Base-by-base conservation (phyloP, 2,113 vertebrate genomes). In the Chloebia gouldiae region DNA sequence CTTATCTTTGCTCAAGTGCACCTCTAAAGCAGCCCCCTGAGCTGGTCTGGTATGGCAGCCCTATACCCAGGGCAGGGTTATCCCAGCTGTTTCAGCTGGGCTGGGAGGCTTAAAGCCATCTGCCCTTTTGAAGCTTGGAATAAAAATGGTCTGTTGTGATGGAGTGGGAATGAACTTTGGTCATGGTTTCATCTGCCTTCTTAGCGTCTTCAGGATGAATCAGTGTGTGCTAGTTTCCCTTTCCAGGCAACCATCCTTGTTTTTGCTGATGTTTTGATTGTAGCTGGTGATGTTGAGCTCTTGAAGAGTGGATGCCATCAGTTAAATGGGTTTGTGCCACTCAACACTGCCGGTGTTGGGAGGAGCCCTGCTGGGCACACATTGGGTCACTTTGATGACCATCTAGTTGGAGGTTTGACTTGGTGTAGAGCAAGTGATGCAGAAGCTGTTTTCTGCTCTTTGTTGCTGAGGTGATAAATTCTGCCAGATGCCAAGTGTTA, bases 161-260 rank as follows among this genome's bases (percentile, higher is more conserved):
- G 72, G 23, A 28, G 21, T 54, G 6, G 45, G 19, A 35, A 31
- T 59, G 60, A 49, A 21, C 21, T 40, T 49, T 65, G 50, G 25
- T 27, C 6, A 1, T 61, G n/a, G 64, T 64, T 78, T 78, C 30
- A 17, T 54, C 35, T 86, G 44, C 61, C 5, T 5, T 7, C 31
- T 27, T 75, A n/a, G 51, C 18, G n/a, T 68, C 39, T 16, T 30
- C 68, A 39, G 20, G 13, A 33, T 3, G 2, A 14, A 39, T 86
- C 33, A 15, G 19, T 0, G 0, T 4, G 22, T 80, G 24, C n/a
- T 68, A 5, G 15, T 60, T n/a, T 79, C 35, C 11, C 22, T 39
- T 81, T 76, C 40, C 40, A 35, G 45, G 59, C 7, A 45, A 65
- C n/a, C 7, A 30, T 45, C 24, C 25, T 73, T 28, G 22, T 19